Percentiles rank a stretch among this genome's conserved stretches.
These are phyloP conservation scores for Cryptoleucopteryx plumbea DNA, from an alignment of 2,113 vertebrate species.

Conservation along the genomic window DNA sequence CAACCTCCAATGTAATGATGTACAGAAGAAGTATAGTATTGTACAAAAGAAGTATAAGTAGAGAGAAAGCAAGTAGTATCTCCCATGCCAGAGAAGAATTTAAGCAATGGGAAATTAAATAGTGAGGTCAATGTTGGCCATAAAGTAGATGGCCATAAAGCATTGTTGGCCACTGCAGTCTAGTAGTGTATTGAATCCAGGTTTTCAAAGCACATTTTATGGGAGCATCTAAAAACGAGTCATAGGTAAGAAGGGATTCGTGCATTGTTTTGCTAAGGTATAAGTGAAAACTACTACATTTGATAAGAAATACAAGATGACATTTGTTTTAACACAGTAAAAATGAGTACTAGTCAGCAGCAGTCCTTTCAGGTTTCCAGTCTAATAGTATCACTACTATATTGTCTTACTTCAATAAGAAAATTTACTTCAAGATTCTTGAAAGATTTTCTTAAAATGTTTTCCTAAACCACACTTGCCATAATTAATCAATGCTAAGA, in stretches of 20 bases:
- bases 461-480: background rate
- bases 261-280: background rate
- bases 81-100: background rate
- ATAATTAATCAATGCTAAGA: background rate
- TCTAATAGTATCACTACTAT: background rate
- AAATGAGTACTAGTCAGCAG: background rate
- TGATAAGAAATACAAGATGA: background rate
- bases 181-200: background rate
- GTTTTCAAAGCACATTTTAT: background rate
- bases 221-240: background rate
- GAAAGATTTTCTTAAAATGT: background rate
- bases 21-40: background rate
- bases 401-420: background rate
- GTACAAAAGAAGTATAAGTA: background rate
- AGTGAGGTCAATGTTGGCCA: background rate
- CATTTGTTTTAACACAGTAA: background rate
- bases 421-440: background rate
- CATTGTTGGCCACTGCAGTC: background rate
- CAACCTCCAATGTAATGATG: background rate
- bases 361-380: background rate
- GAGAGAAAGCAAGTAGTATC: background rate
- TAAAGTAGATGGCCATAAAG: background rate
- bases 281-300: background rate
- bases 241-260: background rate
- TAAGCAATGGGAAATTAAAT: background rate